Percentiles rank a stretch among this genome's conserved stretches.
Conservation (phyloP, 2,888 invertebrate genomes). For the Globia sparganii region DNA sequence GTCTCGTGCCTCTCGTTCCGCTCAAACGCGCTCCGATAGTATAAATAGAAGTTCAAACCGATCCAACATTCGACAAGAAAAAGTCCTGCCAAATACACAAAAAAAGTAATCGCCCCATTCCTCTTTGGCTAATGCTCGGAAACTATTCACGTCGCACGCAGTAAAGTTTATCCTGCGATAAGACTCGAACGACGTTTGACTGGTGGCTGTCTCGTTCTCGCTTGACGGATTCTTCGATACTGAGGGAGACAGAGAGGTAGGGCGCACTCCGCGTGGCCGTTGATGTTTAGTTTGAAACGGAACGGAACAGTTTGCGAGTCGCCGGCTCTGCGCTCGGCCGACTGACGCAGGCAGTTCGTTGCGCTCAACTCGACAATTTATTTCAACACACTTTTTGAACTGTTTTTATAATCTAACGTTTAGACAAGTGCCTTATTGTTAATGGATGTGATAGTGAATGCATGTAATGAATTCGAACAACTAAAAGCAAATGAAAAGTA, state of each 20-base stretch:
- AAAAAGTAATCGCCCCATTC: conserved; percentile 86
- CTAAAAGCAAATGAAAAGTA: conserved; percentile 78
- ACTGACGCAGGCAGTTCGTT: conserved; percentile 85
- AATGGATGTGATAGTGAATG: conserved; percentile 88
- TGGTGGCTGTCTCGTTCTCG: conserved; percentile 79
- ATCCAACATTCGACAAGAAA: conserved; percentile 79
- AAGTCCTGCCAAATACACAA: conserved; percentile 87
- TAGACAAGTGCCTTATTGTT: conserved; percentile 86
- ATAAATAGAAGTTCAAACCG: conserved; percentile 84
- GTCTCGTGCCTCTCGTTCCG: conserved; percentile 73
- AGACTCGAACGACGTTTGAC: conserved; percentile 79
- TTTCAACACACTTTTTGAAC: conserved; percentile 79
- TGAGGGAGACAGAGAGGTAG: conserved; percentile 87
- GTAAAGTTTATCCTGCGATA: conserved; percentile 89
- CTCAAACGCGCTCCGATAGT: conserved; percentile 75
- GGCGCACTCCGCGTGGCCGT: conserved; percentile 87
- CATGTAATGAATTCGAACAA: conserved; percentile 83
- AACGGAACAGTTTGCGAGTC: conserved; percentile 89
- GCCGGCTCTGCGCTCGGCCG: conserved; percentile 88
- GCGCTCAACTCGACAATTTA: conserved; percentile 84
- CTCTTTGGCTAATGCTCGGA: conserved; percentile 85
- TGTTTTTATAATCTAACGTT: conserved; percentile 80
- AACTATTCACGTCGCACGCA: conserved; percentile 87
- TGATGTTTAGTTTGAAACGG: conserved; percentile 86
- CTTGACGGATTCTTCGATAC: conserved; percentile 72